Base-by-base conservation (phyloP, 2,113 vertebrate genomes). In the Psilopsiagon aurifrons region DNA sequence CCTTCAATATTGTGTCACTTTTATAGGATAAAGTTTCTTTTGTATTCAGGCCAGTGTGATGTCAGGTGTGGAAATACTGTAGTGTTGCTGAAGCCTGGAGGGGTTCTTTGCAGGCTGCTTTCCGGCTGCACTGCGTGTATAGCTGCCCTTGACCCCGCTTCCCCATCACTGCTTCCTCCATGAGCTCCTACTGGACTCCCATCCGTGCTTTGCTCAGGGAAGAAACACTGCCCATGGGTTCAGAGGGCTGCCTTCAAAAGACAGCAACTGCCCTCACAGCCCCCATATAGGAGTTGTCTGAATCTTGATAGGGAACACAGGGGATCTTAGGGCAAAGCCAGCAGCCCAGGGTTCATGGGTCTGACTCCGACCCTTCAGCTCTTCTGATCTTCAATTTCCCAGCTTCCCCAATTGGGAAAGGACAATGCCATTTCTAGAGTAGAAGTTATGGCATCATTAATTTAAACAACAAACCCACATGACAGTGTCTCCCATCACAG, bases 211-310 rank as follows among this genome's bases (percentile, higher is more conserved):
- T 19, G 3, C 4, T 15, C 23, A 12, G 37, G 41, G 27, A 2
- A 49, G 19, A 7, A 8, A 9, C 2, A 1, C 27, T 17, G 66
- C 41, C 2, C 1, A 7, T 15, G 41, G 27, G 28, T 2, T 17
- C 18, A 8, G 22, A 17, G 43, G 25, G 29, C 28, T 69, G 39
- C 16, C 13, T 11, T n/a, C 5, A 0, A 46, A 44, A 29, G 31
- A 12, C 25, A 24, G 31, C 7, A 31, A 9, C 28, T 43, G 23
- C 68, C 46, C n/a, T 28, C 29, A 24, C 33, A 20, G 51, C 20
- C 28, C 55, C 9, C 2, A 0, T 46, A 7, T 19, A 37, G n/a
- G 31, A 13, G 0, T 43, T 29, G 12, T 64, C 67, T 66, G 43
- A 54, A n/a, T 24, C n/a, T 59, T 64, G 18, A 9, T 55, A 33